Conservation (phyloP, 1,140 invertebrate genomes). For the Aradophagus sp. region DNA sequence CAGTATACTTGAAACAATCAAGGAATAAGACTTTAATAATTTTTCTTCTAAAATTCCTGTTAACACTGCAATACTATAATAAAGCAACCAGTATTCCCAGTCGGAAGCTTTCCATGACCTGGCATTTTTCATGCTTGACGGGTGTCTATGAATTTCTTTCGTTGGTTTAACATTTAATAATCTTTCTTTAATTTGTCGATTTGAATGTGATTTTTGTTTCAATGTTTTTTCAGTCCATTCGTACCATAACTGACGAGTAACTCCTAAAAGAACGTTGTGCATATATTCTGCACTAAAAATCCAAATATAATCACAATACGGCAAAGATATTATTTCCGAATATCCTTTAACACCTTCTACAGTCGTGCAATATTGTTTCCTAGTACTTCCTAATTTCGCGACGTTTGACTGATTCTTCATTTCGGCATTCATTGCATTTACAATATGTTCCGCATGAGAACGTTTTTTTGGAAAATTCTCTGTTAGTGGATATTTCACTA, state of each 20-base stretch:
- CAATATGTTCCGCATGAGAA: slow-evolving; percentile 21
- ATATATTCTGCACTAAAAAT: slow-evolving; percentile 53
- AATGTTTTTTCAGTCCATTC: slow-evolving; percentile 6
- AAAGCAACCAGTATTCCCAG: slow-evolving; percentile 39
- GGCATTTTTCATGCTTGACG: slow-evolving; percentile 11
- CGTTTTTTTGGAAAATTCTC: slow-evolving; percentile 4
- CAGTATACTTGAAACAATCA: slow-evolving; percentile 17
- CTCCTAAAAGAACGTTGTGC: slow-evolving; percentile 46
- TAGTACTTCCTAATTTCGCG: too few species aligned
- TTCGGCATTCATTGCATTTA: slow-evolving; percentile 22
- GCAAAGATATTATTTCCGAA: slow-evolving; percentile 14
- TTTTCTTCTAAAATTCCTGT: slow-evolving; percentile 11
- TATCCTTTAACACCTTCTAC: slow-evolving; percentile 48
- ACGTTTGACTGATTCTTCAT: slow-evolving; percentile 14
- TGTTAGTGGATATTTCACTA: slow-evolving; percentile 15
- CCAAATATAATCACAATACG: slow-evolving; percentile 52
- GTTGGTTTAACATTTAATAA: slow-evolving; percentile 17
- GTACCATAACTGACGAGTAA: slow-evolving; percentile 40
- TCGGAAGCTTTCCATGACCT: slow-evolving; percentile 33
- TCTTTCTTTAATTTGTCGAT: slow-evolving; percentile 8
- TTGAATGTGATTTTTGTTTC: slow-evolving; percentile 8
- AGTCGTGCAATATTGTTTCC: background rate
- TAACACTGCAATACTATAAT: slow-evolving; percentile 18
- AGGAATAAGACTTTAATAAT: slow-evolving; percentile 12
- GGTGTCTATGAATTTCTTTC: slow-evolving; percentile 16